Evolutionary conservation across 1,140 invertebrate species (phyloP).

Genomic region (Pogonus chalceus): DNA sequence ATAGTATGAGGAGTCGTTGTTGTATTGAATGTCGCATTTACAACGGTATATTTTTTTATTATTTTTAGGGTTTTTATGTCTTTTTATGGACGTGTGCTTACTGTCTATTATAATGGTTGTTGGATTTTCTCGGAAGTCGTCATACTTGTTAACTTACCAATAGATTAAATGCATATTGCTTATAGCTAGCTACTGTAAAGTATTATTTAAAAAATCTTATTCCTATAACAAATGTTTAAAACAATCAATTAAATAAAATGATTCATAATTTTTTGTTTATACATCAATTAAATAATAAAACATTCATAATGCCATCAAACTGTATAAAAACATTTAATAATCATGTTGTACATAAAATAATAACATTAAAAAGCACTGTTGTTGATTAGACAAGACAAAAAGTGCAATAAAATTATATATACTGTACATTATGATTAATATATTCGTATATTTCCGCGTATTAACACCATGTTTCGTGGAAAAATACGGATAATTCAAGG

Average conservation of each 20-base stretch:
- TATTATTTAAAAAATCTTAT: too few relatives aligned
- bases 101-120: not conserved
- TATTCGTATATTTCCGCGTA: not conserved
- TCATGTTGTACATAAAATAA: not conserved
- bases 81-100: not conserved
- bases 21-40: not conserved
- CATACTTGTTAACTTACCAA: not conserved
- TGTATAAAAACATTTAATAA: not conserved
- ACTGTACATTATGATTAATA: not conserved
- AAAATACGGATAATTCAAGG: slow-evolving; percentile 2
- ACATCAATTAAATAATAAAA: too few relatives aligned
- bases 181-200: too few relatives aligned
- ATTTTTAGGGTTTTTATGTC: too few relatives aligned
- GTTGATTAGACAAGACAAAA: not conserved
- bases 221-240: too few relatives aligned
- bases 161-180: not conserved
- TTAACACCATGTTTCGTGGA: not conserved
- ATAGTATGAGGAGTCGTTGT: not conserved
- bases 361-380: not conserved
- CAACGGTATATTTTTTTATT: not conserved
- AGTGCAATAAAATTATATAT: slow-evolving; percentile 2
- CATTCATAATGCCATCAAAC: too few relatives aligned
- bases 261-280: too few relatives aligned
- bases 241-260: too few relatives aligned
- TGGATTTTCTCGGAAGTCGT: not conserved